These are phyloP conservation scores for Parapsyche elsis DNA, from an alignment of 1,140 invertebrate genomes.

Conservation along the genomic window DNA sequence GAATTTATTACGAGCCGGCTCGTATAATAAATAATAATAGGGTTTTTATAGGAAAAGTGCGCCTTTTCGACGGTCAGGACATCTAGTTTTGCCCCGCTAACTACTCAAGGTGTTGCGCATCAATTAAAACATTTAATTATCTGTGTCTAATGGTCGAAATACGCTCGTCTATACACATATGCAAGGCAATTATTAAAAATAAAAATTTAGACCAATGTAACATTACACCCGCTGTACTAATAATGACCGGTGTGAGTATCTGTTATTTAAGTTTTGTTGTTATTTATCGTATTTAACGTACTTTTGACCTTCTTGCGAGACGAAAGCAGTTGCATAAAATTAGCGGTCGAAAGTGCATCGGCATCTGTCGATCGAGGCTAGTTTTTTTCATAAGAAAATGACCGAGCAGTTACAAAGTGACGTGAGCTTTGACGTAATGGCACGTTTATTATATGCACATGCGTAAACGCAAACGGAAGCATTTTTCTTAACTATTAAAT, in stretches of 20 bases:
- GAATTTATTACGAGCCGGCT: slow-evolving; percentile 22
- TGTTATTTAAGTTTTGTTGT: too few relatives aligned
- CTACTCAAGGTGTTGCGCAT: slow-evolving; percentile 33
- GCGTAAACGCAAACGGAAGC: too few relatives aligned
- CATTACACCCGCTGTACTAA: too few relatives aligned
- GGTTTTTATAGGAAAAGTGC: slow-evolving; percentile 25
- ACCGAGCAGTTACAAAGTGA: too few relatives aligned
- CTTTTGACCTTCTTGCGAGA: too few relatives aligned
- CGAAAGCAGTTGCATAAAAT: background rate
- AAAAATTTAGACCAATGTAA: too few relatives aligned
- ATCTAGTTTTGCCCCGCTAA: background rate
- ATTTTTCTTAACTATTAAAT: too few relatives aligned
- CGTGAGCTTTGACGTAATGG: too few relatives aligned
- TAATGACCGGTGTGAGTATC: too few relatives aligned
- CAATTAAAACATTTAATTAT: slow-evolving; percentile 54
- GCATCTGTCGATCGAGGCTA: background rate
- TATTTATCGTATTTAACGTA: too few relatives aligned
- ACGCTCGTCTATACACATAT: background rate
- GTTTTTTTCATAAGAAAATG: background rate
- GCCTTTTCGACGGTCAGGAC: slow-evolving; percentile 30
- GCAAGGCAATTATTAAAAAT: too few relatives aligned
- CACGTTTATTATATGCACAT: too few relatives aligned
- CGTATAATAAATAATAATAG: slow-evolving; percentile 40
- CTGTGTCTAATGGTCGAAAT: slow-evolving; percentile 45
- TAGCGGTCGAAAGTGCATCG: background rate